These are phyloP conservation scores for Drosophila colorata DNA, from an alignment of 2,888 invertebrate genomes.

Conservation along the genomic window DNA sequence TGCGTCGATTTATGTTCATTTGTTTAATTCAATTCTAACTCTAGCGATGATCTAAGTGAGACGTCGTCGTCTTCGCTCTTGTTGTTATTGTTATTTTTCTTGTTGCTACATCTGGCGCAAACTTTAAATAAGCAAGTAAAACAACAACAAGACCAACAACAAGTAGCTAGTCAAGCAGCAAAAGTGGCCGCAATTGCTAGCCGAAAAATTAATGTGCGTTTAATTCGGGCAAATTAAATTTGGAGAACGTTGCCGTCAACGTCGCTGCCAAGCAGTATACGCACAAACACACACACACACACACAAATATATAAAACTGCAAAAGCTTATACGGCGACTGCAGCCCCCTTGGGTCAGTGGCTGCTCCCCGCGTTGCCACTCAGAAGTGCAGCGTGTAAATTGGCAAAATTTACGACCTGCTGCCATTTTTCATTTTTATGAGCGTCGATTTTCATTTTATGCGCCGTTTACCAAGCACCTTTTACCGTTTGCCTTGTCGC, in stretches of 20 bases:
- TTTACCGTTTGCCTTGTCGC: conserved; percentile 13
- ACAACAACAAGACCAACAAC: conserved; percentile 20
- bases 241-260: conserved; percentile 30
- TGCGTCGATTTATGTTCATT: conserved; percentile 52
- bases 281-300: conserved; percentile 4
- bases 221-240: conserved; percentile 73
- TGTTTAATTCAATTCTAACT: conserved; percentile 81
- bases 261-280: conserved; percentile 17
- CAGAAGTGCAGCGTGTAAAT: conserved; percentile 49
- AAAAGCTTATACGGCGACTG: background rate
- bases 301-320: background rate
- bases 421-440: conserved; percentile 57
- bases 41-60: conserved; percentile 83
- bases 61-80: conserved; percentile 49
- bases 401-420: conserved; percentile 52
- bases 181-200: conserved; percentile 52
- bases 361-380: background rate
- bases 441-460: conserved; percentile 32
- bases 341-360: background rate
- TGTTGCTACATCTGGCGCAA: conserved; percentile 67
- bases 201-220: conserved; percentile 72
- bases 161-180: conserved; percentile 10
- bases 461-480: conserved; percentile 16
- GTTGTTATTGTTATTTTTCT: conserved; percentile 17
- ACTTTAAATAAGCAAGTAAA: conserved; percentile 52